These are phyloP conservation scores for Pterocles gutturalis DNA, from an alignment of 2,113 vertebrate genomes.

Conservation along the genomic window DNA sequence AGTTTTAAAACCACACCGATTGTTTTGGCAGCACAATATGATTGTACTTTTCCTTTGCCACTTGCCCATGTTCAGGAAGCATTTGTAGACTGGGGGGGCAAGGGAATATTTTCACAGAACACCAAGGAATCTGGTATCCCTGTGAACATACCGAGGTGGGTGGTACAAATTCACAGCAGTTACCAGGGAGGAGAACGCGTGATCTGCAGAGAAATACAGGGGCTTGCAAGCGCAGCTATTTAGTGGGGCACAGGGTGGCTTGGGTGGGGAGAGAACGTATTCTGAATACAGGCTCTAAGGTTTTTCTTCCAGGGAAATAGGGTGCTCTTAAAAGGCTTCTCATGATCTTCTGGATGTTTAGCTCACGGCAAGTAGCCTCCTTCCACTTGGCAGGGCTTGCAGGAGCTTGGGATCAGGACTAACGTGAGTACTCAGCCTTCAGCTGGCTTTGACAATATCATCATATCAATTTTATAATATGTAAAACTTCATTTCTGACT, in stretches of 20 bases:
- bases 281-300: not conserved
- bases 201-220: not conserved
- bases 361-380: not conserved
- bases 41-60: not conserved
- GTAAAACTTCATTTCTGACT: not conserved
- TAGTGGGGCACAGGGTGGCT: too few relatives aligned
- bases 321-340: not conserved
- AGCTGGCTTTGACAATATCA: not conserved
- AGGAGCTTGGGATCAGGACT: not conserved
- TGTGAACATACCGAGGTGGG: not conserved
- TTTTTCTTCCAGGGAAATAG: not conserved
- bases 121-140: not conserved
- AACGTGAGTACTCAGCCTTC: not conserved
- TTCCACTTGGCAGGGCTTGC: not conserved
- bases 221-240: not conserved
- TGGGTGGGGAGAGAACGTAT: not conserved
- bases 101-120: not conserved
- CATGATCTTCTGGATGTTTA: not conserved
- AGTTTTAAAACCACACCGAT: not conserved
- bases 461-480: not conserved
- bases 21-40: not conserved
- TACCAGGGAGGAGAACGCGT: not conserved
- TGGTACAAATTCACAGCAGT: not conserved
- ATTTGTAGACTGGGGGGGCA: accelerated
- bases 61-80: not conserved